phyloP scores from a whole-genome alignment of 2,113 vertebrate genomes.

The Cottus gobio region DNA sequence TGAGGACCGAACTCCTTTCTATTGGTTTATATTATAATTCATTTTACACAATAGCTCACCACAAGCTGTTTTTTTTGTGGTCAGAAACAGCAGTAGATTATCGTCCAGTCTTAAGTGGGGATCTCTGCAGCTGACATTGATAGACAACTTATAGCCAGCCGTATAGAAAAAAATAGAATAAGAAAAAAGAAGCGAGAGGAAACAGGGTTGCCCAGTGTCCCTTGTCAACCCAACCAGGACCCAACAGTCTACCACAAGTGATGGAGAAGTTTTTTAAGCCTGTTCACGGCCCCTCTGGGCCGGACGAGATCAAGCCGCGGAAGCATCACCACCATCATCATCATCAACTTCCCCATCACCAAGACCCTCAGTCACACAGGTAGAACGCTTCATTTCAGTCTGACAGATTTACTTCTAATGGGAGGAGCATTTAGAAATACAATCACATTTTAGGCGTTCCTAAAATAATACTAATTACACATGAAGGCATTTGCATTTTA shows the following conservation, averaged over 20 bases:
- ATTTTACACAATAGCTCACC: neutral
- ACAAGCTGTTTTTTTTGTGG: neutral
- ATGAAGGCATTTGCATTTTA: neutral
- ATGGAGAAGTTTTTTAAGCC: slow-evolving; percentile 85
- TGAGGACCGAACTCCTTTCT: neutral
- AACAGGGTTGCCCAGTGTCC: slow-evolving; percentile 1
- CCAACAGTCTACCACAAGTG: slow-evolving; percentile 48
- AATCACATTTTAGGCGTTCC: neutral
- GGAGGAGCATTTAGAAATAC: neutral
- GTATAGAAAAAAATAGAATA: neutral
- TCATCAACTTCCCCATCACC: slow-evolving; percentile 50
- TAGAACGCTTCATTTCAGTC: slow-evolving; percentile 32
- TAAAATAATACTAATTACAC: neutral
- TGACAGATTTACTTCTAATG: neutral
- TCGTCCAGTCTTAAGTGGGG: neutral
- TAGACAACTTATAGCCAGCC: slow-evolving; percentile 4
- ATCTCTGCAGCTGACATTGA: neutral
- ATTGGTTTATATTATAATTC: slow-evolving; percentile 1
- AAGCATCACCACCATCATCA: slow-evolving; percentile 62
- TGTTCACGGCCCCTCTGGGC: slow-evolving; percentile 60
- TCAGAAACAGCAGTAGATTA: slow-evolving; percentile 1
- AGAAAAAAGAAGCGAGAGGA: neutral
- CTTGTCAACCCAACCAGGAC: slow-evolving; percentile 19
- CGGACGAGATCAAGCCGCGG: slow-evolving; percentile 62
- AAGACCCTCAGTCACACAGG: slow-evolving; percentile 66